These are phyloP conservation scores for Exephanes ischioxanthus DNA, from an alignment of 2,888 invertebrate species.

Conservation along the genomic window DNA sequence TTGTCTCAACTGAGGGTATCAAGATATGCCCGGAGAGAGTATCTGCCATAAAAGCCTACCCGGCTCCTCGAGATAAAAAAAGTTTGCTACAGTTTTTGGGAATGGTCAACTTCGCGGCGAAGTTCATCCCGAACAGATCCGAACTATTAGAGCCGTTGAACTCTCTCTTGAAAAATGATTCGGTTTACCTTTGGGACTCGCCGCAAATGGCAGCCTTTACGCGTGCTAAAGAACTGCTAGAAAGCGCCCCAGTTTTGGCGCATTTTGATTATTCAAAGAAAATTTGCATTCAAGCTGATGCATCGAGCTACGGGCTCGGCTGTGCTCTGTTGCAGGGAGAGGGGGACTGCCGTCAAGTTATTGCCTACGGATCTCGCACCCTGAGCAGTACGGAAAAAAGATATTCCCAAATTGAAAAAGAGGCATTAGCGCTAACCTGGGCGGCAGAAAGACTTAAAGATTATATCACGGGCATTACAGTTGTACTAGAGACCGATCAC, in stretches of 20 bases:
- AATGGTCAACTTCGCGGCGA: constrained; percentile 59
- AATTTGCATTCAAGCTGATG: constrained; percentile 1
- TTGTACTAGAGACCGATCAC: constrained; percentile 76
- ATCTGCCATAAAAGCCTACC: neutral
- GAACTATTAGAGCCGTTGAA: constrained; percentile 66
- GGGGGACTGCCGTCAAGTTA: neutral
- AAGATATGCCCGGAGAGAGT: constrained; percentile 56
- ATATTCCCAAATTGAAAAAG: constrained; percentile 31
- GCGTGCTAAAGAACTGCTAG: constrained; percentile 70
- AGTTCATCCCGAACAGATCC: constrained; percentile 67
- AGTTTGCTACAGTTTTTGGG: neutral
- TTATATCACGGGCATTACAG: constrained; percentile 81
- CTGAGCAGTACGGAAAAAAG: neutral
- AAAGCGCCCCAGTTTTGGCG: constrained; percentile 5
- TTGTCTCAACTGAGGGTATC: constrained; percentile 65
- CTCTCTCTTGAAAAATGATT: constrained; percentile 60
- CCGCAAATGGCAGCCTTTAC: constrained; percentile 71
- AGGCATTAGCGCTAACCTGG: neutral
- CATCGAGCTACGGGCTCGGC: constrained; percentile 5
- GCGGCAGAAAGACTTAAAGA: constrained; percentile 77
- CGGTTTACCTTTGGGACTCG: neutral
- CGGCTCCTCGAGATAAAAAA: neutral
- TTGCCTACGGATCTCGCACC: neutral
- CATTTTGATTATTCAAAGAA: neutral
- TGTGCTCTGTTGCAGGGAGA: constrained; percentile 8